phyloP scores from a whole-genome alignment of 2,113 vertebrate genomes.

The Neofelis nebulosa region DNA sequence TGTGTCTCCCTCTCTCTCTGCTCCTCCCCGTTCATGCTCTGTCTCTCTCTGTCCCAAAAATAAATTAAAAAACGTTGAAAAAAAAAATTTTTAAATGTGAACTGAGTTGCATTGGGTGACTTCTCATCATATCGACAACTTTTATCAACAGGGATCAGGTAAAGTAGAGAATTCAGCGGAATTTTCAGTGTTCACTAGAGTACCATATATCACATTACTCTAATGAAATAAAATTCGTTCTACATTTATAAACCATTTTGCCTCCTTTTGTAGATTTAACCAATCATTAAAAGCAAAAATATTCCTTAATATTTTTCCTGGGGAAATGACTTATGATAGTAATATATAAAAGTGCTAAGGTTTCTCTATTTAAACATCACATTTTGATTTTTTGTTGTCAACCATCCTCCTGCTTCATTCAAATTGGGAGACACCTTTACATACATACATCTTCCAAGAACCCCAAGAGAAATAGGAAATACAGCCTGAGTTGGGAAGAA shows the following conservation, averaged over 20 bases:
- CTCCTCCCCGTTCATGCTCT: too few relatives aligned
- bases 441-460: neutral
- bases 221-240: conserved; percentile 8
- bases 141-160: conserved; percentile 26
- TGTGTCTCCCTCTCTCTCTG: too few relatives aligned
- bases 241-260: conserved; percentile 16
- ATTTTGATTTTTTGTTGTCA: conserved; percentile 3
- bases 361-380: neutral
- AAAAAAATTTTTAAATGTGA: too few relatives aligned
- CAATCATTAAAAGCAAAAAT: neutral
- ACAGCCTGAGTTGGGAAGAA: neutral
- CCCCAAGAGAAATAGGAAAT: neutral
- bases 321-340: neutral
- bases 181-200: neutral
- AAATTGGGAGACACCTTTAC: neutral
- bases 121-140: conserved; percentile 18
- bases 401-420: neutral
- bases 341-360: neutral
- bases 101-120: neutral
- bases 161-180: neutral
- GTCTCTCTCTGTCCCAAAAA: too few relatives aligned
- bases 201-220: neutral
- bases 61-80: too few relatives aligned
- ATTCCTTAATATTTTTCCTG: neutral
- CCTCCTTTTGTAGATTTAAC: neutral